A percentile compares a stretch with the other conserved stretches of the same genome.
Conservation (phyloP, 2,888 invertebrate genomes). For the Catocala nupta region DNA sequence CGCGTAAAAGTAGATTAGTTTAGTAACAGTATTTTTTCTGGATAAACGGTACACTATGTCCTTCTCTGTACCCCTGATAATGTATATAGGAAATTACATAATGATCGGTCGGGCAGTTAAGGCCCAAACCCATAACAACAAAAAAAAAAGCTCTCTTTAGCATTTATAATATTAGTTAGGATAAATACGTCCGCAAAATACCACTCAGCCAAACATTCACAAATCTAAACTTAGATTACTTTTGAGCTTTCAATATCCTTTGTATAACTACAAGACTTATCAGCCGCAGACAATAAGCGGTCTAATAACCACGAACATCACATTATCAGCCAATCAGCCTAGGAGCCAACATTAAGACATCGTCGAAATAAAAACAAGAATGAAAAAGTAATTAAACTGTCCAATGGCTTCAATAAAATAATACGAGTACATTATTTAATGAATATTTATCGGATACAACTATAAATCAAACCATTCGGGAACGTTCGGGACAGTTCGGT, state of each 20-base stretch:
- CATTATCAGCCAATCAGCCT: constrained; percentile 4
- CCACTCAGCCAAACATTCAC: no score
- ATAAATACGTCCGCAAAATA: no score
- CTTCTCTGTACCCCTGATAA: no score
- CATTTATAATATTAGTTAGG: no score
- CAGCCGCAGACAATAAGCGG: background rate
- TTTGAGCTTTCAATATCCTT: background rate
- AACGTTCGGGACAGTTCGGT: constrained; percentile 22
- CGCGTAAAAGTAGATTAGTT: no score
- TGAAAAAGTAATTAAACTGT: constrained; percentile 33
- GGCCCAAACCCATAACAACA: no score
- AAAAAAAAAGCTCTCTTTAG: no score
- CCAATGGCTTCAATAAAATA: constrained; percentile 25
- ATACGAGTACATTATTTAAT: constrained; percentile 23
- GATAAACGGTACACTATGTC: no score
- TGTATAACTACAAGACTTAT: background rate
- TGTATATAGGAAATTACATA: no score
- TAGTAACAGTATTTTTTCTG: no score
- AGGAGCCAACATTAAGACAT: constrained; percentile 10
- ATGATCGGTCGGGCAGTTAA: no score
- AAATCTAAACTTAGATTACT: no score
- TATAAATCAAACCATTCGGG: constrained; percentile 21
- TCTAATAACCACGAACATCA: background rate
- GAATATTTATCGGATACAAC: constrained; percentile 16
- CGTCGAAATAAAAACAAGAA: constrained; percentile 20